A percentile compares a stretch with the other conserved stretches of the same genome.
Conservation (phyloP, 2,113 vertebrate genomes). For the Atherinomorus stipes region DNA sequence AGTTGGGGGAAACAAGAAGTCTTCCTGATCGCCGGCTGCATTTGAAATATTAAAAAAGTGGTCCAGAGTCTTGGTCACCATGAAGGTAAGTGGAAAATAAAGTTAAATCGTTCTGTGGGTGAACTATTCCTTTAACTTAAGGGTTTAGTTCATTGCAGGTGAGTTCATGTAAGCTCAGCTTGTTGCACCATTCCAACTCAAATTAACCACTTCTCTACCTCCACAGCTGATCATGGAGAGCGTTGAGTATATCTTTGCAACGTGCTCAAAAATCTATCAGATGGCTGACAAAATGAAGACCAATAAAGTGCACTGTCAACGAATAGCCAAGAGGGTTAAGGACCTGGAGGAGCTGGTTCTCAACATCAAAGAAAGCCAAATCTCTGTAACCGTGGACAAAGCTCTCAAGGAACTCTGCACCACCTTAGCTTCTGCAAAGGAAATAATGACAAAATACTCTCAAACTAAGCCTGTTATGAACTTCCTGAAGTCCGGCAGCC, state of each 20-base stretch:
- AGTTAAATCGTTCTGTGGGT: too few relatives aligned
- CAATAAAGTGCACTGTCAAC: background rate
- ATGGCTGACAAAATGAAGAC: rapidly evolving
- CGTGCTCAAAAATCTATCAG: rapidly evolving
- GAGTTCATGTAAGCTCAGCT: background rate
- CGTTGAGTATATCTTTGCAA: background rate
- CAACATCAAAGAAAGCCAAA: background rate
- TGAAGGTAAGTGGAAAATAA: too few relatives aligned
- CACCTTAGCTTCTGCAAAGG: rapidly evolving
- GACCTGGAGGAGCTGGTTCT: background rate
- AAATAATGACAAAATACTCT: background rate
- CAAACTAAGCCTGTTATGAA: rapidly evolving
- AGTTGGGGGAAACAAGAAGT: too few relatives aligned
- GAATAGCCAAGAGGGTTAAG: background rate
- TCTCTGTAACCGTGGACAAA: background rate
- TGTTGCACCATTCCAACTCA: background rate
- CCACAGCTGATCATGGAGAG: background rate
- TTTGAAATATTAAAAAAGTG: too few relatives aligned
- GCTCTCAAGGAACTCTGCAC: background rate
- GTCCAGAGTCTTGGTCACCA: too few relatives aligned
- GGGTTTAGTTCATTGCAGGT: too few relatives aligned
- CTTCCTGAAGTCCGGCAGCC: rapidly evolving
- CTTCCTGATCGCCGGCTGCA: too few relatives aligned
- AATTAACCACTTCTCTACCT: background rate
- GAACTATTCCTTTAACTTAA: too few relatives aligned